Evolutionary conservation across 2,797 vertebrate species (phyloP).

Genomic region (Halcyon chelicuti): DNA sequence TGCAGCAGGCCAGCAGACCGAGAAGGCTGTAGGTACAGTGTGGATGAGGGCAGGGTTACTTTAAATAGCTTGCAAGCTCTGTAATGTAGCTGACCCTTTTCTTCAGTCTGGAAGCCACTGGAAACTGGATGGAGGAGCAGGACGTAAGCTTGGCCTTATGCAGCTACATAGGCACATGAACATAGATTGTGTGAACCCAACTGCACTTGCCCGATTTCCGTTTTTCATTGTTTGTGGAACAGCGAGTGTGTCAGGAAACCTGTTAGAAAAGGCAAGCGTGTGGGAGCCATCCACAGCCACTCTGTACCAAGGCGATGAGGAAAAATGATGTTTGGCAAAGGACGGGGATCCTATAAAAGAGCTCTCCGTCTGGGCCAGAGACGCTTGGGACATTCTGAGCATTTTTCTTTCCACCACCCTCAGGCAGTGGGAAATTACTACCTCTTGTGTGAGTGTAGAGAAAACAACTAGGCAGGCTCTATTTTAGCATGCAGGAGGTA

Average conservation of each 20-base stretch:
- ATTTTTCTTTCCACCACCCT: constrained; percentile 19
- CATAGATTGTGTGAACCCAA: neutral
- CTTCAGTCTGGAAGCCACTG: neutral
- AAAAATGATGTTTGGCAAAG: neutral
- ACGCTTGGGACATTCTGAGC: neutral
- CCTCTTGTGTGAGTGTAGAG: neutral
- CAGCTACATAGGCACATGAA: neutral
- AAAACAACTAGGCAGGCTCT: neutral
- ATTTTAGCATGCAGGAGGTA: neutral
- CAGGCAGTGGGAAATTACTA: constrained; percentile 4
- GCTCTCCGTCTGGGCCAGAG: neutral
- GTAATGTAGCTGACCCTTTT: neutral
- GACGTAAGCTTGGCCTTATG: neutral
- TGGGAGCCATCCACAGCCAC: neutral
- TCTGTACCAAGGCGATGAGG: neutral
- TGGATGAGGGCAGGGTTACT: neutral
- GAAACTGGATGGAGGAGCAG: neutral
- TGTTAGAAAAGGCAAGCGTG: neutral
- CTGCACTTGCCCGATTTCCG: neutral
- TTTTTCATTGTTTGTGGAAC: neutral
- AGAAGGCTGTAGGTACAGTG: neutral
- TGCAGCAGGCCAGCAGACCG: neutral
- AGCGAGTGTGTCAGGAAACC: neutral
- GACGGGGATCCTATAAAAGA: neutral
- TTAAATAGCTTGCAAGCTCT: neutral